Evolutionary conservation across 2,113 vertebrate species (phyloP).

Genomic region (Xerus inauris): DNA sequence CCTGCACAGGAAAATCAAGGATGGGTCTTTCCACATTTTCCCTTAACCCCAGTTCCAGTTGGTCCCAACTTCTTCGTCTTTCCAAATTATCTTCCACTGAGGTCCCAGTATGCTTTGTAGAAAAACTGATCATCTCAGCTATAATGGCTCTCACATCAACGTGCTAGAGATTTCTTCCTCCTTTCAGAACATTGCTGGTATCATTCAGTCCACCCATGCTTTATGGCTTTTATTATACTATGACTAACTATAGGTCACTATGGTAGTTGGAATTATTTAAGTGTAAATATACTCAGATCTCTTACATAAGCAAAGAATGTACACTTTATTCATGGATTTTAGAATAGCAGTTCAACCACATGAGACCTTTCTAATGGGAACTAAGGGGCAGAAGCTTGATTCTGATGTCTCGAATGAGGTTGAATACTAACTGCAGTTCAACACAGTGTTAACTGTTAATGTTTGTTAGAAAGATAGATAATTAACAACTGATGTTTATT

Average conservation of each 20-base stretch:
- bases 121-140: not conserved
- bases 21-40: not conserved
- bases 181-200: not conserved
- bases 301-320: not conserved
- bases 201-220: not conserved
- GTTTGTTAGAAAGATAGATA: not conserved
- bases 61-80: not conserved
- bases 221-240: not conserved
- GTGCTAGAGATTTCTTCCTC: not conserved
- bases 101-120: not conserved
- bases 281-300: not conserved
- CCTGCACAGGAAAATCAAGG: not conserved
- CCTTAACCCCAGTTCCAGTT: not conserved
- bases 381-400: not conserved
- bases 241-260: not conserved
- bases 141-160: not conserved
- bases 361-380: not conserved
- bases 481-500: not conserved
- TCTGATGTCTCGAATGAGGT: not conserved
- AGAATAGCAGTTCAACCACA: not conserved
- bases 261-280: not conserved
- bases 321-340: not conserved
- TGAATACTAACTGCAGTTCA: not conserved
- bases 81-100: not conserved
- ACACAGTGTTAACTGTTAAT: not conserved